phyloP scores from a whole-genome alignment of 1,140 invertebrate species.

The Thrips palmi region DNA sequence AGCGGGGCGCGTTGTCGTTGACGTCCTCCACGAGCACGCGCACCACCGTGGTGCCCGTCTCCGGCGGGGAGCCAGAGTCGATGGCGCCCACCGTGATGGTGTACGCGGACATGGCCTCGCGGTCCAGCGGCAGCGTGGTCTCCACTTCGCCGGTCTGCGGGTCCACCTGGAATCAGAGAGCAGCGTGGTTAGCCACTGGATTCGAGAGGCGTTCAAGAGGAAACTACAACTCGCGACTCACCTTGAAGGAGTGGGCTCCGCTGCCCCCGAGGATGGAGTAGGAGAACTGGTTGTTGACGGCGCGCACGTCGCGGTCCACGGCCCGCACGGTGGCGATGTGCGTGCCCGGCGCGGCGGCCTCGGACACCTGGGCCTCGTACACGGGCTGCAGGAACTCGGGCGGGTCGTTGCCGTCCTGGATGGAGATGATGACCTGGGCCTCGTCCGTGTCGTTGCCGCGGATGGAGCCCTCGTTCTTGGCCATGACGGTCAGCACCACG shows the following conservation, averaged over 20 bases:
- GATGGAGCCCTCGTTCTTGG: slow-evolving; percentile 85
- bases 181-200: too few relatives aligned
- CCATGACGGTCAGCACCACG: slow-evolving; percentile 77
- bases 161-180: too few relatives aligned
- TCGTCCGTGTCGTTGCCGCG: slow-evolving; percentile 88
- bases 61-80: slow-evolving; percentile 68
- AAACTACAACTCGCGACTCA: too few relatives aligned
- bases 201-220: too few relatives aligned
- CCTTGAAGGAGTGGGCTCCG: slow-evolving; percentile 59
- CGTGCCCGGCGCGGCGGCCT: slow-evolving; percentile 51
- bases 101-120: slow-evolving; percentile 59
- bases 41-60: slow-evolving; percentile 71
- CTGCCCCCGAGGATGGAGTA: slow-evolving; percentile 81
- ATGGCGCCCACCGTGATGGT: slow-evolving; percentile 75
- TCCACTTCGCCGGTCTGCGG: slow-evolving; percentile 64
- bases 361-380: slow-evolving; percentile 60
- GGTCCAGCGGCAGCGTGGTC: slow-evolving; percentile 54
- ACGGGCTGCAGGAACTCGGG: slow-evolving; percentile 65
- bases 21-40: slow-evolving; percentile 62
- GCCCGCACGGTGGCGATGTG: slow-evolving; percentile 64
- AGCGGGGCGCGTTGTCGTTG: slow-evolving; percentile 84
- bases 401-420: slow-evolving; percentile 91
- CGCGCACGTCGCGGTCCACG: slow-evolving; percentile 75
- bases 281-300: slow-evolving; percentile 80
- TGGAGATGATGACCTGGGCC: slow-evolving; percentile 78